Base-by-base conservation (phyloP, 2,797 vertebrate genomes). In the Erpetoichthys calabaricus region DNA sequence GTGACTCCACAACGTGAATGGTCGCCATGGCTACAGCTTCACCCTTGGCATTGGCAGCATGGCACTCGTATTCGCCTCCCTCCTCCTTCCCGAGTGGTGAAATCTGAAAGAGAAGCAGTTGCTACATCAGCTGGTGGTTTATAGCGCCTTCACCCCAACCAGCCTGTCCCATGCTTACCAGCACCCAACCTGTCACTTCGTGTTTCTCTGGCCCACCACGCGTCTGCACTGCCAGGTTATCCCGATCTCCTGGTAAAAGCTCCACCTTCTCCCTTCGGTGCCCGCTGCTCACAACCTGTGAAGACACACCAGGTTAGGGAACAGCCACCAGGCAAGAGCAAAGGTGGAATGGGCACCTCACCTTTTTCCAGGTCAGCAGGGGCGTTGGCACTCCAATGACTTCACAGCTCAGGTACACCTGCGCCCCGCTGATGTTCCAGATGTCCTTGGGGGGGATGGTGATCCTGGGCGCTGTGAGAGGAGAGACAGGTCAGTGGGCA, bases 131-230 rank as follows among this genome's bases (percentile, higher is more conserved):
- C 25, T 25, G 25, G 25, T 25, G 25, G 25, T 25, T 25, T 25
- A 25, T 25, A 25, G 25, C 25, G 25, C 25, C 25, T 25, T 25
- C 25, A 25, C 25, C 25, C 25, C 25, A 25, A 25, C 25, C 25
- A 25, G 25, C 25, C 2, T 25, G 25, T 25, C 25, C 25, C 25
- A 9, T 9, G 81, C 92, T 84, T 53, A 97, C 93, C 64, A 97
- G 85, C 25, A 97, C 91, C 93, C 93, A 96, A 60, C 93, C 92
- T 0, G 91, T 97, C 57, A 94, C 91, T 81, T 96, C 89, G 0
- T 95, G 89, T 62, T 96, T 97, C 69, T 96, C 92, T 0, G 93
- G 92, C 5, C 92, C 93, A 6, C 92, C 92, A 3, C 91, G 79
- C 1, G 89, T 92, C 78, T 96, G 93, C 63, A 97, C 84, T 1